Evolutionary conservation across 2,888 invertebrate species (phyloP).

Genomic region (Nomada goodeniana): DNA sequence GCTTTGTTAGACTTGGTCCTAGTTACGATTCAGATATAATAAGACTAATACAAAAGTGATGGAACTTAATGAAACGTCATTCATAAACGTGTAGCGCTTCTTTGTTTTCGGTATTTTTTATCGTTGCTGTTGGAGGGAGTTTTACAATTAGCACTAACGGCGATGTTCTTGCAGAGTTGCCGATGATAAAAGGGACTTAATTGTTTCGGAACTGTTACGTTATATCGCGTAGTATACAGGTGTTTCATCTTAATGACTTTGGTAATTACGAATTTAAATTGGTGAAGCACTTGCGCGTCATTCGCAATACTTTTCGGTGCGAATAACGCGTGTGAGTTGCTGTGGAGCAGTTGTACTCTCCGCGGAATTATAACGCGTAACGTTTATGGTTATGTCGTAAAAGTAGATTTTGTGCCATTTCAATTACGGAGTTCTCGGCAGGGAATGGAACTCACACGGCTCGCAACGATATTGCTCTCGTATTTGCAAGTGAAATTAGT

Average conservation of each 20-base stretch:
- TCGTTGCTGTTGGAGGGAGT: too few species aligned
- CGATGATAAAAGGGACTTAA: background rate
- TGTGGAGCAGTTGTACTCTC: background rate
- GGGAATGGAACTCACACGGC: background rate
- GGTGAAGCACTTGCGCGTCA: background rate
- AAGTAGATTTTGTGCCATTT: constrained; percentile 6
- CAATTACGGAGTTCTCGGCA: constrained; percentile 5
- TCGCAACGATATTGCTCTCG: background rate
- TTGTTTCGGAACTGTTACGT: background rate
- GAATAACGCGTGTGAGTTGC: background rate
- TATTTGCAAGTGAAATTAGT: constrained; percentile 22
- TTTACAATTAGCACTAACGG: too few species aligned
- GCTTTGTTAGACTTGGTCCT: too few species aligned
- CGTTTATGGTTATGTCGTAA: background rate
- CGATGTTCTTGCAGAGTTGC: too few species aligned
- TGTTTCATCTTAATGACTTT: constrained; percentile 6
- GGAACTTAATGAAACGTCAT: too few species aligned
- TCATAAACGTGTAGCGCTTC: too few species aligned
- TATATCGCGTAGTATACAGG: background rate
- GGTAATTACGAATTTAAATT: constrained; percentile 14
- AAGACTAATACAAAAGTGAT: too few species aligned
- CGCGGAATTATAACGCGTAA: background rate
- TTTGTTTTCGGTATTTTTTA: too few species aligned
- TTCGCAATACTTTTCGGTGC: background rate
- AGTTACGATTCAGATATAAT: too few species aligned